A percentile compares a stretch with the other conserved stretches of the same genome.
Evolutionary conservation across 92 coral and sea anemone genomes (phyloP).

Genomic region (Paramuricea clavata): DNA sequence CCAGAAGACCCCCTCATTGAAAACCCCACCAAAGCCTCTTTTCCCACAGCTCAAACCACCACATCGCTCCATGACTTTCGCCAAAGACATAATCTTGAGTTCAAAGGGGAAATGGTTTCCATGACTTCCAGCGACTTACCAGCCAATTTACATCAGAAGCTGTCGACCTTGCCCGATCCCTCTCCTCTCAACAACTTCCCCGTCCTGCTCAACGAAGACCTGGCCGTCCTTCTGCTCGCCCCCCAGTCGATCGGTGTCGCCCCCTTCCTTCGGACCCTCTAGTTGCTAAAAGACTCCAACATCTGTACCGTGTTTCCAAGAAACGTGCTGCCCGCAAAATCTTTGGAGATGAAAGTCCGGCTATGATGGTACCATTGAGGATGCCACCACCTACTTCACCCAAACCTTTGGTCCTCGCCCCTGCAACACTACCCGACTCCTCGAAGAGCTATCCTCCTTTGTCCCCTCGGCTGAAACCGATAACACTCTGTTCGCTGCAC

Average conservation of each 20-base stretch:
- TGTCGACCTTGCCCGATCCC: background rate
- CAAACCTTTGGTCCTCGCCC: background rate
- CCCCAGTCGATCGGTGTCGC: background rate
- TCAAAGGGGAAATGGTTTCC: background rate
- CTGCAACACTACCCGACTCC: background rate
- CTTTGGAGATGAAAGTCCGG: background rate
- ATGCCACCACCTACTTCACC: background rate
- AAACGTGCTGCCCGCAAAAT: slow-evolving; percentile 7
- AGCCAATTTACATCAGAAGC: background rate
- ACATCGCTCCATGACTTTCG: background rate
- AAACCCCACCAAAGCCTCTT: background rate
- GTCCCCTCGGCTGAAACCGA: background rate
- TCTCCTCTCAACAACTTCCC: background rate
- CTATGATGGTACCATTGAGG: background rate
- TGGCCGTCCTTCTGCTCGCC: background rate
- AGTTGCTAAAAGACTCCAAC: background rate
- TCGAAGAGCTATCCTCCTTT: background rate
- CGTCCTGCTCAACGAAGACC: background rate
- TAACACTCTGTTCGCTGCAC: background rate
- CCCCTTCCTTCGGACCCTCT: background rate
- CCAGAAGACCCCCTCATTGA: background rate
- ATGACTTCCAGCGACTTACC: background rate
- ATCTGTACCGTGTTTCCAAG: background rate
- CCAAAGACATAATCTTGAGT: background rate
- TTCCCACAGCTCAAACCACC: background rate